A percentile compares a stretch with the other conserved stretches of the same genome.
Evolutionary conservation across 2,888 invertebrate species (phyloP).

Genomic region (Leucoma salicis): DNA sequence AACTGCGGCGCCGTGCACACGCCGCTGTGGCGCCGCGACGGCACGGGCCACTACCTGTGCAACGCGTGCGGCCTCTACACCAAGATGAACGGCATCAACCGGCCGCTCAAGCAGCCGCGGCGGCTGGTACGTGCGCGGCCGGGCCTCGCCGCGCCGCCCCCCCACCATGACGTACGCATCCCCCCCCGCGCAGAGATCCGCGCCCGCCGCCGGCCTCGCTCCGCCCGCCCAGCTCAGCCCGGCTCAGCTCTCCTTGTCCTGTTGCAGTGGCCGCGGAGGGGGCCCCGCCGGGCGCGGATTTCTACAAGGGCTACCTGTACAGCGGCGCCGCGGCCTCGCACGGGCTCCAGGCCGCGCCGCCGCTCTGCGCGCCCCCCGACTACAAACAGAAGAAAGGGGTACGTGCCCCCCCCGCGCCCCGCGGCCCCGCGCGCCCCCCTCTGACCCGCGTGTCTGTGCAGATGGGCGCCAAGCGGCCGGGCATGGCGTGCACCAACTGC

Average conservation of each 20-base stretch:
- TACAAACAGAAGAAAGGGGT: constrained; percentile 81
- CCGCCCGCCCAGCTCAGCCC: constrained; percentile 8
- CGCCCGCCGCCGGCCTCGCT: constrained; percentile 64
- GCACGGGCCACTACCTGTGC: constrained; percentile 99
- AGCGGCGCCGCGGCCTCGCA: constrained; percentile 80
- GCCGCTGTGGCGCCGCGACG: constrained; percentile 99
- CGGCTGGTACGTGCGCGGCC: constrained; percentile 93
- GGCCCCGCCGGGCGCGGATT: constrained; percentile 91
- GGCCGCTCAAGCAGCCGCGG: constrained; percentile 98
- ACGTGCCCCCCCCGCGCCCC: constrained; percentile 39
- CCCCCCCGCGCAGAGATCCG: constrained; percentile 45
- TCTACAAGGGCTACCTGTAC: constrained; percentile 93
- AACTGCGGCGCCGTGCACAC: constrained; percentile 99
- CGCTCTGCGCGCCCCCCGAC: constrained; percentile 60
- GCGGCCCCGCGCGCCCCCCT: neutral
- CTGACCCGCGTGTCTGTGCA: constrained; percentile 32
- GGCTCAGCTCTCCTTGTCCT: constrained; percentile 58
- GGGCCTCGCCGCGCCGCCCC: constrained; percentile 64
- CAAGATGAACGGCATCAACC: constrained; percentile 99
- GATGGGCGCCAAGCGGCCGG: constrained; percentile 88
- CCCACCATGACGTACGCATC: constrained; percentile 66
- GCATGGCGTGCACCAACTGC: constrained; percentile 94
- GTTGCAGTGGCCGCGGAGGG: constrained; percentile 92
- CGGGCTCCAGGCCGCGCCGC: constrained; percentile 45
- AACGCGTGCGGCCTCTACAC: constrained; percentile 99